Evolutionary conservation across 1,140 invertebrate genomes (phyloP), one percentile per base, ranked within the genome.

Genomic region (Orchesella cincta): DNA sequence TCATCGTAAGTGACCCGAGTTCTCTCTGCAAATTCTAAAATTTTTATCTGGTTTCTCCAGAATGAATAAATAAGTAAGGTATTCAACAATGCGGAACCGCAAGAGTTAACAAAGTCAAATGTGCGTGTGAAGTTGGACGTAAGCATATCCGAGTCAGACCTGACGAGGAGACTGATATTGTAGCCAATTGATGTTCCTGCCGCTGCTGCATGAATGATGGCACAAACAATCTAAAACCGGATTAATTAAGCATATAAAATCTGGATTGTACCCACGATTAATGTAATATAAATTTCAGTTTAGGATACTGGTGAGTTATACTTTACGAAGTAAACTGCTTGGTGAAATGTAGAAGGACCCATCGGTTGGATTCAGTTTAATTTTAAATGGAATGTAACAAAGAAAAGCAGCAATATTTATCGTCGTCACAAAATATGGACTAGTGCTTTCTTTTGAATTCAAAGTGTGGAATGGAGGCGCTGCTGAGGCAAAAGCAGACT

Each of bases 361-460:
- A 12, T 26, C 14, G 31, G 62, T 12, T 31, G 31, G 33, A 23
- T 67, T 33, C 62, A 31, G 8, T n/a, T 67, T 2, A n/a, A 67
- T 67, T 67, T 67, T 67, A 67, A 67, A 67, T 29, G 62, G 62
- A 12, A 33, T 31, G 23, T 67, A 67, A 16, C 62, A 8, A 67
- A 67, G 12, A 3, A 33, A 1, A 12, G 62, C 8, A 12, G 14
- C 28, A 31, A 67, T 2, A 67, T 67, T 67, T 3, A 67, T 5
- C 5, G 23, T 23, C 14, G 62, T 67, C 5, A 67, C 62, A 29
- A 67, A 29, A 33, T 23, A 33, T 12, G 62, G 62, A 31, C 28
- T 67, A 67, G 54, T n/a, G 39, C 8, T 46, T 46, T 12, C 39
- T 46, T 8, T 12, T 46, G 39, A 46, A 46, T 46, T 12, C 39